Evolutionary conservation across 2,888 invertebrate genomes (phyloP).

Genomic region (Drosophila cognata): DNA sequence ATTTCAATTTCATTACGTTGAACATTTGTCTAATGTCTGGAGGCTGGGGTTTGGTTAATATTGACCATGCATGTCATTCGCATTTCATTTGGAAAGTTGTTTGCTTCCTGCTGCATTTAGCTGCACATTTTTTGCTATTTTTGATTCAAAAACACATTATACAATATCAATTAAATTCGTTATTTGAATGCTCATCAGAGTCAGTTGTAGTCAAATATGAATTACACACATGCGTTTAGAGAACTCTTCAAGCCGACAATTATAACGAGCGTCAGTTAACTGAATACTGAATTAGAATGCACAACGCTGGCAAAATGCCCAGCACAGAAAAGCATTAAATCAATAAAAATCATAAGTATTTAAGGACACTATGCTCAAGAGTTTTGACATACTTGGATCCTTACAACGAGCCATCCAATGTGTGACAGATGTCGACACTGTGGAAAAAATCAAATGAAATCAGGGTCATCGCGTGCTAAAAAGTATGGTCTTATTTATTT

Average conservation of each 20-base stretch:
- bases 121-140: slow-evolving; percentile 38
- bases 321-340: slow-evolving; percentile 23
- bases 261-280: slow-evolving; percentile 26
- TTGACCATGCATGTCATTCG: slow-evolving; percentile 74
- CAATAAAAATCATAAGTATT: slow-evolving; percentile 34
- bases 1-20: slow-evolving; percentile 64
- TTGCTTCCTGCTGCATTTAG: slow-evolving; percentile 70
- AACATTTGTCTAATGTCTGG: slow-evolving; percentile 15
- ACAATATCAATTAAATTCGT: slow-evolving; percentile 14
- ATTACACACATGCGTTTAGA: neutral
- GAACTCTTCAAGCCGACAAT: slow-evolving; percentile 27
- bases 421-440: slow-evolving; percentile 16
- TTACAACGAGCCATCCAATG: slow-evolving; percentile 17
- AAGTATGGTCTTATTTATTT: neutral
- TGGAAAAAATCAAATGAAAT: slow-evolving; percentile 14
- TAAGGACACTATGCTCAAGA: slow-evolving; percentile 29
- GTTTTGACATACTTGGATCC: slow-evolving; percentile 42
- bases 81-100: slow-evolving; percentile 74
- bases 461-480: slow-evolving; percentile 25
- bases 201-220: slow-evolving; percentile 2
- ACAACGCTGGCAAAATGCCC: slow-evolving; percentile 5
- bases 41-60: slow-evolving; percentile 47
- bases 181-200: slow-evolving; percentile 17
- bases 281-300: slow-evolving; percentile 26
- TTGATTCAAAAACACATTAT: slow-evolving; percentile 50